These are phyloP conservation scores for Opisthograptis luteolata DNA, from an alignment of 2,888 invertebrate genomes.

Conservation along the genomic window DNA sequence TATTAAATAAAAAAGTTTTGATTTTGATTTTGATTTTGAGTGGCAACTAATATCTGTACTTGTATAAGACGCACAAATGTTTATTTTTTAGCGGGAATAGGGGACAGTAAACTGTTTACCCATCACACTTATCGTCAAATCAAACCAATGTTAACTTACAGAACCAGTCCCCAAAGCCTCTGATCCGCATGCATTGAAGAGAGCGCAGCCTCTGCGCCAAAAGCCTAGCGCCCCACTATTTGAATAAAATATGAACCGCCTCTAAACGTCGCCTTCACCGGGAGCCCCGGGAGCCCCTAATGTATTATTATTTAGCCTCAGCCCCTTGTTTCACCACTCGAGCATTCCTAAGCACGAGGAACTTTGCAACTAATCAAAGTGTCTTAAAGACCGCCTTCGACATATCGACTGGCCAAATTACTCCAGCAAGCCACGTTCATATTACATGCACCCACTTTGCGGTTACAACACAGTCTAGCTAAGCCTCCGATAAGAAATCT, in stretches of 20 bases:
- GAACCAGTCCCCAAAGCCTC: not conserved
- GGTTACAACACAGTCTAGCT: conserved; percentile 17
- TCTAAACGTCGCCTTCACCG: conserved; percentile 19
- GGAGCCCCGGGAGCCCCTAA: conserved; percentile 13
- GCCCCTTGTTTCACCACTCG: conserved; percentile 26
- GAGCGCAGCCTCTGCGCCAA: not conserved
- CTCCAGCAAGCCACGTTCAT: conserved; percentile 43
- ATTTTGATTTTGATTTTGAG: no score
- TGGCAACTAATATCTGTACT: no score
- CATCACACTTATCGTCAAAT: no score
- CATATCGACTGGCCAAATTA: conserved; percentile 68
- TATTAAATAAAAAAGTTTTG: no score
- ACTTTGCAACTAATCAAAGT: conserved; percentile 75
- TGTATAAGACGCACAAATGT: no score
- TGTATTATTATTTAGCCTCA: conserved; percentile 23
- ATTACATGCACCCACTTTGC: conserved; percentile 34
- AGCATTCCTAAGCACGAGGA: conserved; percentile 43
- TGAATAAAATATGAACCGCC: conserved; percentile 16
- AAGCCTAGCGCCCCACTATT: conserved; percentile 3
- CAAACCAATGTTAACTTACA: no score
- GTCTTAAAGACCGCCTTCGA: conserved; percentile 68
- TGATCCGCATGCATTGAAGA: conserved; percentile 11
- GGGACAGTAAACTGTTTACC: no score
- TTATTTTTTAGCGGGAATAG: no score
- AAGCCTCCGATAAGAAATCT: conserved; percentile 18